These are phyloP conservation scores for Diarsia dahlii DNA, from an alignment of 2,888 invertebrate species.

Conservation along the genomic window DNA sequence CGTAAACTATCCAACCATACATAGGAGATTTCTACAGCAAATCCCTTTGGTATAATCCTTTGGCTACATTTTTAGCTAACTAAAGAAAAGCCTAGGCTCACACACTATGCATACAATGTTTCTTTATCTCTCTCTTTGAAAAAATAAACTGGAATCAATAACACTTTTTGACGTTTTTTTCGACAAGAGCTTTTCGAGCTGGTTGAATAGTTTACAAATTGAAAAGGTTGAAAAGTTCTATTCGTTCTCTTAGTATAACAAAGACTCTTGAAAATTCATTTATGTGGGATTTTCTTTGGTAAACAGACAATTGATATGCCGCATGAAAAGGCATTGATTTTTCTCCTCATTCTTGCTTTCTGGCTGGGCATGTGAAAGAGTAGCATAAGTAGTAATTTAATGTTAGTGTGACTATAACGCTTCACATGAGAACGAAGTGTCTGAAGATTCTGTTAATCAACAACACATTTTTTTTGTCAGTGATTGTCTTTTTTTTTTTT, in stretches of 20 bases:
- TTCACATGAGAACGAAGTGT: too few relatives aligned
- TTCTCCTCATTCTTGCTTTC: not conserved
- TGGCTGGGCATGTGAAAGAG: not conserved
- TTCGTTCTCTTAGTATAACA: constrained; percentile 11
- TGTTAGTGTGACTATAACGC: too few relatives aligned
- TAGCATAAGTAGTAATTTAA: not conserved
- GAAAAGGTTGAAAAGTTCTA: constrained; percentile 7
- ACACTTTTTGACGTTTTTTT: not conserved
- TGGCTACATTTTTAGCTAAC: not conserved
- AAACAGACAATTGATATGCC: constrained; percentile 2
- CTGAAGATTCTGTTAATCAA: too few relatives aligned
- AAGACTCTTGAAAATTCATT: constrained; percentile 17
- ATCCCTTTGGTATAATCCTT: not conserved
- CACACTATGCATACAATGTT: not conserved
- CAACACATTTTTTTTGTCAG: too few relatives aligned
- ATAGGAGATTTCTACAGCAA: not conserved
- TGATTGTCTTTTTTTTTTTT: too few relatives aligned
- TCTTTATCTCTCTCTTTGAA: not conserved
- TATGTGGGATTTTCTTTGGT: constrained; percentile 11
- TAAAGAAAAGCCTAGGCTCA: not conserved
- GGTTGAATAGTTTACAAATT: constrained; percentile 22
- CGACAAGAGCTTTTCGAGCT: constrained; percentile 4
- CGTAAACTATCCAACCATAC: too few relatives aligned
- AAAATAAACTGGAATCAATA: not conserved
- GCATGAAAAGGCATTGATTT: constrained; percentile 6